Percentiles rank a stretch among this genome's conserved stretches.
phyloP scores from a whole-genome alignment of 2,797 vertebrate species.

The Pelobates cultripes region DNA sequence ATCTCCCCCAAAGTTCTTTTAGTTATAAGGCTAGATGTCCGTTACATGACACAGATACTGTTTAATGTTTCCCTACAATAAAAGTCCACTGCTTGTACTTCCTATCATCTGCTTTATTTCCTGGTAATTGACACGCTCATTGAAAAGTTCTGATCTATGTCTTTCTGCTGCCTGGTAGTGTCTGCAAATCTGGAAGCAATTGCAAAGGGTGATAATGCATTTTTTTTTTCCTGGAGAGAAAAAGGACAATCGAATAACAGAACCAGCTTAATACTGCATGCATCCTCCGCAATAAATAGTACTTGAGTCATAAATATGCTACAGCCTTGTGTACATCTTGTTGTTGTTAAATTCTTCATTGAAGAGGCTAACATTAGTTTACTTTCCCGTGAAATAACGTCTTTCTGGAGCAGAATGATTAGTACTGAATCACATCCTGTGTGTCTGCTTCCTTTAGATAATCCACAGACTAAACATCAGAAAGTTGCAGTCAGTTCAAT shows the following conservation, averaged over 20 bases:
- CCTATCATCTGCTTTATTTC: constrained; percentile 29
- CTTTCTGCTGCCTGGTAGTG: constrained; percentile 23
- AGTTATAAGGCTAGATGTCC: no score
- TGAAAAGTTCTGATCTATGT: constrained; percentile 31
- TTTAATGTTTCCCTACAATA: not conserved
- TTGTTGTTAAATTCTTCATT: constrained; percentile 16
- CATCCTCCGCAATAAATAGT: constrained; percentile 3
- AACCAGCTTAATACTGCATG: not conserved
- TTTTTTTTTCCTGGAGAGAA: not conserved
- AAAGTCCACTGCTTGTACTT: not conserved
- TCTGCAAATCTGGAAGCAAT: constrained; percentile 25
- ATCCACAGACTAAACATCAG: constrained; percentile 55
- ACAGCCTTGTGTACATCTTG: constrained; percentile 14
- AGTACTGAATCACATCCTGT: constrained; percentile 51
- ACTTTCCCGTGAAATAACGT: constrained; percentile 38
- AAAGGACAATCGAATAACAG: constrained; percentile 6
- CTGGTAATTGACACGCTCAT: constrained; percentile 22
- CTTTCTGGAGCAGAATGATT: constrained; percentile 44
- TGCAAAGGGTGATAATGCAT: constrained; percentile 2
- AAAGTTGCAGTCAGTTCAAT: constrained; percentile 37
- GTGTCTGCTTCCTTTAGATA: constrained; percentile 51
- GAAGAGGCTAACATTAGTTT: constrained; percentile 27
- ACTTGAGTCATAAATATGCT: constrained; percentile 21
- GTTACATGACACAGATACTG: no score
- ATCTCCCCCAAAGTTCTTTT: no score